These are phyloP conservation scores for Harpalus rubripes DNA, from an alignment of 2,888 invertebrate species.

Conservation along the genomic window DNA sequence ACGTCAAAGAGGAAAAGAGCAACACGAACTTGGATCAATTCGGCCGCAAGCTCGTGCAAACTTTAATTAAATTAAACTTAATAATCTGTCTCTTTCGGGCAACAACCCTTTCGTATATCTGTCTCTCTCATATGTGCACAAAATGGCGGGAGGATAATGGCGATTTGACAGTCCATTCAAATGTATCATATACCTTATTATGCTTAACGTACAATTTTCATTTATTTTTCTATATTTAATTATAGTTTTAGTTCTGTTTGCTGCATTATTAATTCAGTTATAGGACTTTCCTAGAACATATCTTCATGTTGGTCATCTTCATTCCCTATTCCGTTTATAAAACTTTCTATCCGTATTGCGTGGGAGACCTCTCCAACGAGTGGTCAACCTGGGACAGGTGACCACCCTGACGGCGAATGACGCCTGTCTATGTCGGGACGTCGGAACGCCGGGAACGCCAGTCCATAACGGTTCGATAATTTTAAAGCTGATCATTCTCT, in stretches of 20 bases:
- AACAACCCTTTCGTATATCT: not conserved
- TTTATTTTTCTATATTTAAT: no score
- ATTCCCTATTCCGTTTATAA: no score
- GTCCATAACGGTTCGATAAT: conserved; percentile 64
- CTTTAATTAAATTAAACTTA: conserved; percentile 55
- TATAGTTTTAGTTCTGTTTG: no score
- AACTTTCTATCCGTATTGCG: not conserved
- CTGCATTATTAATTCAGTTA: no score
- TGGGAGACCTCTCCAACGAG: not conserved
- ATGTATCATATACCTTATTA: no score
- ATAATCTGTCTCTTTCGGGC: conserved; percentile 13
- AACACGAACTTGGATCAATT: conserved; percentile 47
- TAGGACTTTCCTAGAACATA: no score
- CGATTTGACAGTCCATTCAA: conserved; percentile 30
- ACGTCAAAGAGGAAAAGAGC: conserved; percentile 53
- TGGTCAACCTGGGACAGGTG: conserved; percentile 21
- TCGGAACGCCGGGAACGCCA: conserved; percentile 30
- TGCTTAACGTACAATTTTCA: no score
- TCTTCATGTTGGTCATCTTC: no score
- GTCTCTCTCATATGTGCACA: conserved; percentile 38
- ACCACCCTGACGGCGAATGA: conserved; percentile 34
- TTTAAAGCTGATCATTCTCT: conserved; percentile 65
- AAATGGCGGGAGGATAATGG: conserved; percentile 13
- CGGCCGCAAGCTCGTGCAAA: conserved; percentile 31
- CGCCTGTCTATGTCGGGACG: conserved; percentile 44